phyloP scores from a whole-genome alignment of 2,113 vertebrate genomes.

The Tetrax tetrax region DNA sequence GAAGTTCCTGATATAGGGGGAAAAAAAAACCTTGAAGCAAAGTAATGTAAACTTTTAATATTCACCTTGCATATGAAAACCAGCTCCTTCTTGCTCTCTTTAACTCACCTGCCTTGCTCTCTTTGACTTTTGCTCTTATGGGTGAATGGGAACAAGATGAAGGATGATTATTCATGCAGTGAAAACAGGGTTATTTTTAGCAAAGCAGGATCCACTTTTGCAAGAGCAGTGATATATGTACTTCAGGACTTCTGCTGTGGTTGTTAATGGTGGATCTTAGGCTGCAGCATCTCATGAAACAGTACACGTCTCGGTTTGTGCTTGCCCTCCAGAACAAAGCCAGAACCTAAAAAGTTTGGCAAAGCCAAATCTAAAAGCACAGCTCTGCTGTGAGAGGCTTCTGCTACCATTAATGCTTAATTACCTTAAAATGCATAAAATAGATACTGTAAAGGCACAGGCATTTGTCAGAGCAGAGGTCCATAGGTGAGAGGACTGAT shows the following conservation, averaged over 20 bases:
- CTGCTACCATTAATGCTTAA: neutral
- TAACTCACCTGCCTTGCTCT: neutral
- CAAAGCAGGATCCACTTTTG: neutral
- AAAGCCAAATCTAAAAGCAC: neutral
- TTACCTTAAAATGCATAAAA: neutral
- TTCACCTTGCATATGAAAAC: neutral
- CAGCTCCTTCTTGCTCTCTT: neutral
- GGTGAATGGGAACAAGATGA: neutral
- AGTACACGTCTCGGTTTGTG: neutral
- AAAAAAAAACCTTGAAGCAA: neutral
- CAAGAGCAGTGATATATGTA: neutral
- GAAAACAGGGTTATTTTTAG: constrained; percentile 1
- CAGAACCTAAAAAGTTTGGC: no score
- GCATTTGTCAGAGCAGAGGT: neutral
- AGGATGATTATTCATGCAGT: neutral
- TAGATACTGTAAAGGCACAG: neutral
- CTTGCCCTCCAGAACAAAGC: neutral
- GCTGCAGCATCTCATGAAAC: neutral
- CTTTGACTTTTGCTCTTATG: neutral
- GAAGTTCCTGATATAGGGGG: neutral
- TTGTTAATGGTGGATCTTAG: neutral
- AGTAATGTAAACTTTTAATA: neutral
- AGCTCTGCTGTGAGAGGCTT: neutral
- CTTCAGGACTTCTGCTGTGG: neutral
- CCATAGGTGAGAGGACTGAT: neutral